Base-by-base conservation (phyloP, 1,140 invertebrate genomes). In the Melipona quadrifasciata region DNA sequence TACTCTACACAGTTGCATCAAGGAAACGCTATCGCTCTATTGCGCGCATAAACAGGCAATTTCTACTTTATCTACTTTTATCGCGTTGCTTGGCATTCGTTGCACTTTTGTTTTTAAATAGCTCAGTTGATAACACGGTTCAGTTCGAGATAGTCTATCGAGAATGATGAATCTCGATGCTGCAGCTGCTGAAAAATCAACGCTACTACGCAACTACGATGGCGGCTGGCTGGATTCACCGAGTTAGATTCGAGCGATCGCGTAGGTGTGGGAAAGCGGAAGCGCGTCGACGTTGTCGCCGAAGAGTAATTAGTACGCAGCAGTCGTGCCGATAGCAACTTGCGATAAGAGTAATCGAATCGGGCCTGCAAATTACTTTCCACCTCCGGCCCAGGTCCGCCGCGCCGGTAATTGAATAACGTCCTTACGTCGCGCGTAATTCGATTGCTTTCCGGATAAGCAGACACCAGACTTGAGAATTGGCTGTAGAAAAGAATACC, bases 261-360 rank as follows among this genome's bases (percentile, higher is more conserved):
- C 19, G 24, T 61, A 80, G 78, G 78, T 51, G 78, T 57, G 77
- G 39, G 72, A 81, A 85, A 58, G 83, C 39, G 61, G 61, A 47
- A 39, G 67, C 78, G 64, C 79, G 64, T 47, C 72, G 55, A 51
- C 80, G 67, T 31, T 65, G 81, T 80, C 65, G 86, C 71, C 73
- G 83, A 67, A 85, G 85, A 87, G 86, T 87, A 86, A 87, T 86
- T 86, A 87, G 86, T 78, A 77, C 71, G 76, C 75, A 79, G 79
- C 80, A 72, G 55, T 79, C 75, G 75, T 77, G 75, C 80, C 84
- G 84, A 86, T 85, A 87, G 83, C 83, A 77, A 82, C 73, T 76
- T 75, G 71, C 80, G 84, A 87, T 86, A 87, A 87, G 70, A 76
- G 80, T 87, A 87, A 87, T 87, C 84, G 86, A 87, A 87, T 87